phyloP scores from a whole-genome alignment of 2,113 vertebrate genomes.

The Epinephelus lanceolatus region DNA sequence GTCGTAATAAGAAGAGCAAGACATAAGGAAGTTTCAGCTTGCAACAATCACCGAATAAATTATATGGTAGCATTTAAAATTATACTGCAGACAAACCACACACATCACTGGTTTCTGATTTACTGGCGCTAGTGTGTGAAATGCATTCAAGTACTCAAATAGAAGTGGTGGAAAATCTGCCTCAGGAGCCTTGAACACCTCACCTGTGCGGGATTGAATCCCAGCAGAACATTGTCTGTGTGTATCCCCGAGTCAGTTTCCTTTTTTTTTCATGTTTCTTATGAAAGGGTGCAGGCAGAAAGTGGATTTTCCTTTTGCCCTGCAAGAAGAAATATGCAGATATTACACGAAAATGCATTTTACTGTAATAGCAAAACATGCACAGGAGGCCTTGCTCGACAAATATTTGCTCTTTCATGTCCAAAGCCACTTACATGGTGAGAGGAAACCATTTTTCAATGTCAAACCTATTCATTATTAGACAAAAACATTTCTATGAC shows the following conservation, averaged over 20 bases:
- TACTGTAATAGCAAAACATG: no score
- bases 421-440: not conserved
- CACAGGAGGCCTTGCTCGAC: not conserved
- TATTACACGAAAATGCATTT: not conserved
- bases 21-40: not conserved
- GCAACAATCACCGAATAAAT: not conserved
- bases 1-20: not conserved
- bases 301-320: not conserved
- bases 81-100: not conserved
- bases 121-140: not conserved
- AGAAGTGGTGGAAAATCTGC: not conserved
- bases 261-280: not conserved
- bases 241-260: not conserved
- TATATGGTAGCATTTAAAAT: not conserved
- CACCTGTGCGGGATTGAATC: constrained; percentile 5
- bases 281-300: not conserved
- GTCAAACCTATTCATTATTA: not conserved
- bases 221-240: not conserved
- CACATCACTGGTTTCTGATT: not conserved
- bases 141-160: not conserved
- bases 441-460: not conserved
- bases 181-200: not conserved
- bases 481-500: not conserved
- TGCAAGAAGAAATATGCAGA: not conserved
- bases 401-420: not conserved